Percentiles rank a stretch among this genome's conserved stretches.
phyloP scores from a whole-genome alignment of 2,113 vertebrate genomes.

The Bos javanicus region DNA sequence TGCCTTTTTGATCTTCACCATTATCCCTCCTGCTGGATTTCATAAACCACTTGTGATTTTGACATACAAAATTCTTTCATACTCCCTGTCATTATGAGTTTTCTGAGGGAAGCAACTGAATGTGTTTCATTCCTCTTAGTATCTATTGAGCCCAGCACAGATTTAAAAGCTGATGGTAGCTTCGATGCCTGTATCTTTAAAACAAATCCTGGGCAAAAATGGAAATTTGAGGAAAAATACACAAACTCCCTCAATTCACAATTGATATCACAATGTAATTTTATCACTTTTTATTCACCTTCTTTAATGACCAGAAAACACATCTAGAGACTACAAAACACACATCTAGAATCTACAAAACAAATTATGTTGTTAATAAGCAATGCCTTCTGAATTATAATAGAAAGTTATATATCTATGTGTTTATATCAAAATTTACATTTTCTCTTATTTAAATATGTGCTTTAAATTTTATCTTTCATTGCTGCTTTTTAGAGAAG shows the following conservation, averaged over 20 bases:
- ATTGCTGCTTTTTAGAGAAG: not conserved
- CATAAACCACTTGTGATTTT: not conserved
- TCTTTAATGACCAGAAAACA: not conserved
- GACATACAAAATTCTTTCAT: not conserved
- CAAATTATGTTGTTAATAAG: not conserved
- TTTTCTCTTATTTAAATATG: not conserved
- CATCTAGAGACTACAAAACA: not conserved
- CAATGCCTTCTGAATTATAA: not conserved
- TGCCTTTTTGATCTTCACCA: not conserved
- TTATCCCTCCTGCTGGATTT: not conserved
- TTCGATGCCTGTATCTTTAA: not conserved
- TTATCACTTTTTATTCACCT: not conserved
- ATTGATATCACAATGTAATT: not conserved
- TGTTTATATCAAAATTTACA: not conserved
- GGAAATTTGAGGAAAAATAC: not conserved
- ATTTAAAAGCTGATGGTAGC: not conserved
- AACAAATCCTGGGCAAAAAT: not conserved
- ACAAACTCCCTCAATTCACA: not conserved
- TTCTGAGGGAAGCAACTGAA: not conserved
- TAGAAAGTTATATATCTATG: not conserved
- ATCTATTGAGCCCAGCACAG: not conserved
- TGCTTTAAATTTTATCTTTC: not conserved
- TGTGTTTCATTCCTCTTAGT: not conserved
- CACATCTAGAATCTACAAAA: not conserved
- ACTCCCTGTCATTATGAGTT: not conserved